These are phyloP conservation scores for Alcedo atthis DNA, from an alignment of 2,797 vertebrate species.

Conservation along the genomic window DNA sequence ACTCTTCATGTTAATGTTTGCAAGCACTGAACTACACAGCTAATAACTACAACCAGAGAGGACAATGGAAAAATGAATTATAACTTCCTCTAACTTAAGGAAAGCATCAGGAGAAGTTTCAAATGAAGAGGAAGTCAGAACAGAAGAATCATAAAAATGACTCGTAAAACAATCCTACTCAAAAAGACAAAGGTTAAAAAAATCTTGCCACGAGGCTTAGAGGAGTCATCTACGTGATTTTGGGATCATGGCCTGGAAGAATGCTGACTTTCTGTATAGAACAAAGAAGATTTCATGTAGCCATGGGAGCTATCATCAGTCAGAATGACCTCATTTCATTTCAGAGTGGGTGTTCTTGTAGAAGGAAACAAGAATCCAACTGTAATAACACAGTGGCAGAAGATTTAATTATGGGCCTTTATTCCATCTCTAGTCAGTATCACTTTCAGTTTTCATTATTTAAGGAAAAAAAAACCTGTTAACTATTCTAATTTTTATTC, in stretches of 20 bases:
- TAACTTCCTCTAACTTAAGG: constrained; percentile 7
- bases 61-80: constrained; percentile 14
- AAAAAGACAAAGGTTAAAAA: background rate
- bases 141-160: background rate
- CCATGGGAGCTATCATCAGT: background rate
- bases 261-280: background rate
- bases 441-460: background rate
- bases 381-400: background rate
- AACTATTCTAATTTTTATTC: background rate
- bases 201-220: background rate
- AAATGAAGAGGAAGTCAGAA: constrained; percentile 15
- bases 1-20: background rate
- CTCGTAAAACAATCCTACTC: background rate
- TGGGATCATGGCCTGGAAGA: background rate
- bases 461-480: background rate
- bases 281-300: background rate
- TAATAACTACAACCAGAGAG: constrained; percentile 13
- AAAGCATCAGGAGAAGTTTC: background rate
- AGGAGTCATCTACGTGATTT: background rate
- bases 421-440: background rate
- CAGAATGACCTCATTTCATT: background rate
- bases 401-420: background rate
- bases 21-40: background rate
- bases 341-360: background rate
- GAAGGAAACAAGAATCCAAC: background rate